These are phyloP conservation scores for Eriocheir sinensis DNA, from an alignment of 1,140 invertebrate species.

Conservation along the genomic window DNA sequence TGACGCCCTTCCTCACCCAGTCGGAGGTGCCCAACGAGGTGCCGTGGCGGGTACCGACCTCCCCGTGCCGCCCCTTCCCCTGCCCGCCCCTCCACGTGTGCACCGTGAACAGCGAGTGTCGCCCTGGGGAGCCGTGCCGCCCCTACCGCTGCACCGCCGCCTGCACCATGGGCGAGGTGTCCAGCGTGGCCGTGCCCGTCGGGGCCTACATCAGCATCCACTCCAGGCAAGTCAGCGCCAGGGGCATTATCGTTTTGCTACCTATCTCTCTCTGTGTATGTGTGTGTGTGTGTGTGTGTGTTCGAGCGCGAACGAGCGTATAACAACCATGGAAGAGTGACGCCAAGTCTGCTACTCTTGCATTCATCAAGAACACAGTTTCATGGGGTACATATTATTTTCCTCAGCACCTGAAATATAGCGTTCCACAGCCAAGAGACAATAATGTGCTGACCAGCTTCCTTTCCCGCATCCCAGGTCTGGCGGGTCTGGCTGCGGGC, in stretches of 20 bases:
- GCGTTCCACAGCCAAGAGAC: too few species aligned
- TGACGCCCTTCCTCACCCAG: slow-evolving; percentile 55
- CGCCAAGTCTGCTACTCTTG: too few species aligned
- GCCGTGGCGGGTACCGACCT: slow-evolving; percentile 65
- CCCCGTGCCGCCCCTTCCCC: slow-evolving; percentile 61
- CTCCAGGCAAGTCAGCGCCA: slow-evolving; percentile 28
- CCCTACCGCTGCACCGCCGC: slow-evolving; percentile 65
- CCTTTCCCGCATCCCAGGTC: background rate
- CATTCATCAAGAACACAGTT: too few species aligned
- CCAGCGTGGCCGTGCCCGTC: slow-evolving; percentile 60
- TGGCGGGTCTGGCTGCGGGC: slow-evolving; percentile 45
- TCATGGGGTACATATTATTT: too few species aligned
- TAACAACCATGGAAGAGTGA: too few species aligned
- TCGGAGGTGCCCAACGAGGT: slow-evolving; percentile 62
- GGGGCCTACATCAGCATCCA: slow-evolving; percentile 68
- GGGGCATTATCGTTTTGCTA: too few species aligned
- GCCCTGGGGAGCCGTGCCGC: slow-evolving; percentile 55
- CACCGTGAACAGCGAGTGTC: slow-evolving; percentile 51
- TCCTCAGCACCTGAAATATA: too few species aligned
- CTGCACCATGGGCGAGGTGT: slow-evolving; percentile 66
- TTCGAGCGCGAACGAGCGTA: background rate
- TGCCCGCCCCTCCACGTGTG: slow-evolving; percentile 64
- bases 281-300: background rate
- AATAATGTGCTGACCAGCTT: background rate
- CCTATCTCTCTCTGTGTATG: background rate